Base-by-base conservation (phyloP, 2,888 invertebrate genomes). In the Diadromus collaris region DNA sequence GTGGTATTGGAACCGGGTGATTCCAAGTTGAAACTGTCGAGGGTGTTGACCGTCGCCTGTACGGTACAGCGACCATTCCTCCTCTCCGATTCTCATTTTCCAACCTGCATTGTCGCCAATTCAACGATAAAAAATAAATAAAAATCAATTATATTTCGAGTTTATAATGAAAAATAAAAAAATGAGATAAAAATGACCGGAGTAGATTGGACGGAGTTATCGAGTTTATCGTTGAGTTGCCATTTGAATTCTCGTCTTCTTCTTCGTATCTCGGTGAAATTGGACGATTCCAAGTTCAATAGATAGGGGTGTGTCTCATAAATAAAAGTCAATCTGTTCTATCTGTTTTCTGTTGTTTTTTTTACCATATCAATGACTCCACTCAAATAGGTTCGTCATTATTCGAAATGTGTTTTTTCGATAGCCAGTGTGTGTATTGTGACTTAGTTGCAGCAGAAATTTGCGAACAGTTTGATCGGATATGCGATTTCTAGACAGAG, bases 1-100 rank as follows among this genome's bases (percentile, higher is more conserved):
- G 80, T 78, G 78, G 75, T 78, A 78, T 76, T 78, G 48, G 51
- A 78, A 71, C 63, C 72, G 80, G 72, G 72, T 76, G 78, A 75
- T 80, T 78, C 78, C 80, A 80, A 77, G 80, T 70, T 71, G 68
- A 78, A 78, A 74, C 65, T 74, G 38, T 61, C 61, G 79, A 73
- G 79, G 79, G 60, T 76, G 76, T 76, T 76, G 79, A 79, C 79
- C 79, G 76, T 79, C 70, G 38, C 16, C 10, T 41, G 21, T 58
- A 24, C 38, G 19, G 16, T 44, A 46, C 13, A 56, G 32, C 48
- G 46, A 51, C 29, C 7, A 2, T 13, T 54, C 27, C 54, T 27
- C 16, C 27, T 27, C 56, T 27, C 27, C 6, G 5, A 29, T 29
- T 16, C 10, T 10, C 27, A 44, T 69, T 58, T 69, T 32, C 16